Evolutionary conservation across 2,113 vertebrate species (phyloP).

Genomic region (Paramormyrops kingsleyae): DNA sequence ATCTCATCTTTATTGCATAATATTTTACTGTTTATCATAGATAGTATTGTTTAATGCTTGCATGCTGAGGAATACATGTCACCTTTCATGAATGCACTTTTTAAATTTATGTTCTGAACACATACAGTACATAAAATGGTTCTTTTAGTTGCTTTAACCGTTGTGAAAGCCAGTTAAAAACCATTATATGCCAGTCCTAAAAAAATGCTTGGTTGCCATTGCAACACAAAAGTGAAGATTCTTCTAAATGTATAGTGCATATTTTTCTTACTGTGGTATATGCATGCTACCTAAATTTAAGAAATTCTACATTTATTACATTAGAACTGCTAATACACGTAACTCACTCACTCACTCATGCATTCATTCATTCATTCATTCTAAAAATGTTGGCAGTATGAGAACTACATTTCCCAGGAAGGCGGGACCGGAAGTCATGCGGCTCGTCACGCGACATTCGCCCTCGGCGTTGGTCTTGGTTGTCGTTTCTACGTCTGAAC

Average conservation of each 20-base stretch:
- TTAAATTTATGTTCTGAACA: not conserved
- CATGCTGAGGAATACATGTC: not conserved
- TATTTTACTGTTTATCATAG: not conserved
- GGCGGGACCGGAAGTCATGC: conserved; percentile 43
- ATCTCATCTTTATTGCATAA: not conserved
- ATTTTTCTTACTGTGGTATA: not conserved
- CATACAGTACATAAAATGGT: not conserved
- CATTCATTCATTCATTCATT: not conserved
- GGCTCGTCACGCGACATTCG: conserved; percentile 49
- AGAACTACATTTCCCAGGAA: conserved; percentile 56
- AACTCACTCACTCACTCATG: not conserved
- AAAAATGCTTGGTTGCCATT: not conserved
- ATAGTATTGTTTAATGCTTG: not conserved
- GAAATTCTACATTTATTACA: not conserved
- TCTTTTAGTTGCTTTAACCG: not conserved
- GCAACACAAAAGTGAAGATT: not conserved
- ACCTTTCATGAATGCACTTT: not conserved
- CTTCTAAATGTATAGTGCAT: not conserved
- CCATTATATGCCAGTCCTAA: not conserved
- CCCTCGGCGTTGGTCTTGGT: conserved; percentile 11
- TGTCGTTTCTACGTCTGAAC: conserved; percentile 3
- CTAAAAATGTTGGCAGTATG: not conserved
- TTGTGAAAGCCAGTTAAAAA: not conserved
- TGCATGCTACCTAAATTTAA: not conserved
- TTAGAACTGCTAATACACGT: not conserved